These are phyloP conservation scores for Falco punctatus DNA, from an alignment of 2,113 vertebrate genomes.

Conservation along the genomic window DNA sequence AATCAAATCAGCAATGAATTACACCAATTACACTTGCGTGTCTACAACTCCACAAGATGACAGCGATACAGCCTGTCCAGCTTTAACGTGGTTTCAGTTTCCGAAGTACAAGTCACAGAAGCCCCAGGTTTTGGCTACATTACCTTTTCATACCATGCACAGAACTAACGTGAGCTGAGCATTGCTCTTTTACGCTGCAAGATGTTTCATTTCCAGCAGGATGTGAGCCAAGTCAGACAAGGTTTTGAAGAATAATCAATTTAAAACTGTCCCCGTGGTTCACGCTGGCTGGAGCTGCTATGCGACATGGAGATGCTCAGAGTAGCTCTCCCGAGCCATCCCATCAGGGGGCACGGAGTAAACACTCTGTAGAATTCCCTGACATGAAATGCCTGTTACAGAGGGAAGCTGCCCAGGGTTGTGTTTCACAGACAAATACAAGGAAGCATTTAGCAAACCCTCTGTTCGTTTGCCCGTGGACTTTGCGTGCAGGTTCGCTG, in stretches of 20 bases:
- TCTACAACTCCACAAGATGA: background rate
- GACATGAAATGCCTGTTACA: background rate
- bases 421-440: background rate
- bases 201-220: background rate
- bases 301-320: background rate
- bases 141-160: background rate
- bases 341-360: background rate
- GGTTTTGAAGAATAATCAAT: background rate
- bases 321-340: background rate
- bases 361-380: background rate
- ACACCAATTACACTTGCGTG: background rate
- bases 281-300: background rate
- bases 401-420: background rate
- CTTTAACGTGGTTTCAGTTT: background rate
- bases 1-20: background rate
- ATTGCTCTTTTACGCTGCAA: background rate
- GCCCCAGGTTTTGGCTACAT: background rate
- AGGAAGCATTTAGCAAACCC: background rate
- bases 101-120: background rate
- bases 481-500: background rate
- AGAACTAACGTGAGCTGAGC: background rate
- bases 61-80: background rate
- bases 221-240: background rate
- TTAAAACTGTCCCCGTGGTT: background rate
- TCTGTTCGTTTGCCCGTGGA: background rate